Percentiles rank a stretch among this genome's conserved stretches.
These are phyloP conservation scores for Eueremaeus valkanovi DNA, from an alignment of 2,888 invertebrate genomes.

Conservation along the genomic window DNA sequence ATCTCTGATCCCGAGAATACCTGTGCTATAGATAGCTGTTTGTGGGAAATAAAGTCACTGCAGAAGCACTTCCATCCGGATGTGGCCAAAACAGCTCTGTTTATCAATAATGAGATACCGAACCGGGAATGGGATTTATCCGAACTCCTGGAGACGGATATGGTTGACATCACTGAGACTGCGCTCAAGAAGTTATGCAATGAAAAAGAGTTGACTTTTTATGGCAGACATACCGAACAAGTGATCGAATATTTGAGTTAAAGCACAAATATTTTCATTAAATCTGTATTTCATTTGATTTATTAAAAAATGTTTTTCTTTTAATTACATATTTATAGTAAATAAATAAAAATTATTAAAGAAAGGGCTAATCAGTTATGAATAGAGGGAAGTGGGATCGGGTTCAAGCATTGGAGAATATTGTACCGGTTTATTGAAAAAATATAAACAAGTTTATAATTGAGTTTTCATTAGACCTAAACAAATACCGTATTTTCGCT, in stretches of 20 bases:
- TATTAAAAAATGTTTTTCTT: too few species aligned
- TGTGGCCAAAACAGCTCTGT: slow-evolving; percentile 67
- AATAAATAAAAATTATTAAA: too few species aligned
- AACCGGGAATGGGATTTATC: slow-evolving; percentile 66
- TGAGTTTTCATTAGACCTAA: too few species aligned
- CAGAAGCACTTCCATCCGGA: slow-evolving; percentile 68
- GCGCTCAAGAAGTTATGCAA: neutral
- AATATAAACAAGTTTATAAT: too few species aligned
- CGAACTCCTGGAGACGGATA: slow-evolving; percentile 60
- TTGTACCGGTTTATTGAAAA: too few species aligned
- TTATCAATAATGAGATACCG: slow-evolving; percentile 65
- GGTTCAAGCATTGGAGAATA: too few species aligned
- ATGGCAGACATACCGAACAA: neutral
- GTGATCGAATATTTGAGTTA: neutral
- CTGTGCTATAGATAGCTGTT: slow-evolving; percentile 76
- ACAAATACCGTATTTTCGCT: too few species aligned
- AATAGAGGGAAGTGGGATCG: too few species aligned
- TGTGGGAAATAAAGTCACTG: slow-evolving; percentile 84
- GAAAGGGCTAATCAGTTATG: too few species aligned
- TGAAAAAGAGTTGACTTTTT: neutral
- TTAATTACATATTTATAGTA: too few species aligned
- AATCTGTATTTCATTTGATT: too few species aligned
- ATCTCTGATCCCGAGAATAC: slow-evolving; percentile 73
- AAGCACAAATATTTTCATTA: too few species aligned
- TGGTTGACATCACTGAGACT: slow-evolving; percentile 40